Base-by-base conservation (phyloP, 2,797 vertebrate genomes). In the Falco biarmicus region DNA sequence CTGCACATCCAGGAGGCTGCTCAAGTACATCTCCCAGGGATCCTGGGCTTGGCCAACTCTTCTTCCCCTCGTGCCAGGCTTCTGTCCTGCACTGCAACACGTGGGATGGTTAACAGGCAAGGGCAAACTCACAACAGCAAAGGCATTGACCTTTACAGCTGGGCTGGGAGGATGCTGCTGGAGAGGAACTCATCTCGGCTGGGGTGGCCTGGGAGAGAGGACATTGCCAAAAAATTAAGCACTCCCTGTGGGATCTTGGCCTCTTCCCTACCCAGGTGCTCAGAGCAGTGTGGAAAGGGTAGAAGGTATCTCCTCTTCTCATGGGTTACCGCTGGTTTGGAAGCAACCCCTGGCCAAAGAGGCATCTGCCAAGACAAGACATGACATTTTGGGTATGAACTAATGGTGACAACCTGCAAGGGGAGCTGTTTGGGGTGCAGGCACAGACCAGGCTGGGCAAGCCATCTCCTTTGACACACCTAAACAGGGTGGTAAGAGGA, bases 391-490 rank as follows among this genome's bases (percentile, higher is more conserved):
- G 15, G 60, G 45, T n/a, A 41, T 22, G 83, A 81, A 50, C 17
- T 25, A 76, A 39, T 7, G 32, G 18, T 50, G 68, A 65, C 0
- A 3, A 56, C 50, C 50, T 0, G 0, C 29, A 76, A 18, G 1
- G 9, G 76, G 76, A 85, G 32, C 20, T 90, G 26, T 70, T 37
- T 50, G 63, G 48, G 45, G 11, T 37, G 50, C 65, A 89, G 57
- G 21, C 56, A 43, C 51, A 84, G 78, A 74, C 78, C 3, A 37
- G 6, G n/a, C 29, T 68, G 34, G 50, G 34, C 34, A 86, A 73
- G 8, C 50, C 24, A 34, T 24, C 47, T 26, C 25, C 39, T 60
- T 59, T 66, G 76, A 57, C 28, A 31, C 26, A n/a, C 13, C 65
- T 50, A 24, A 73, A 85, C 0, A 1, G 18, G 9, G 54, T 45